Percentiles rank a stretch among this genome's conserved stretches.
These are phyloP conservation scores for Amblyjoppa fuscipennis DNA, from an alignment of 2,888 invertebrate species.

Conservation along the genomic window DNA sequence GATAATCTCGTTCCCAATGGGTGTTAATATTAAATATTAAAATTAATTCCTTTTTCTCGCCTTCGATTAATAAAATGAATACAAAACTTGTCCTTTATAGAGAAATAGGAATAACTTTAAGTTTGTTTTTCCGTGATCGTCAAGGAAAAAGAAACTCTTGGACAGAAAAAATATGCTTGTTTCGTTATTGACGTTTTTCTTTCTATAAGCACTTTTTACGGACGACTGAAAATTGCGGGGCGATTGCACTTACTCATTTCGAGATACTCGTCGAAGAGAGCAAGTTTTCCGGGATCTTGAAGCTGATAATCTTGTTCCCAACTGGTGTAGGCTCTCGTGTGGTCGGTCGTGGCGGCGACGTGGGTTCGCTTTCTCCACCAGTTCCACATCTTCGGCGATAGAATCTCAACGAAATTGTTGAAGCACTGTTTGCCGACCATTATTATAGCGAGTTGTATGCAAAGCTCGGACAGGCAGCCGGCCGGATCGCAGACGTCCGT, in stretches of 20 bases:
- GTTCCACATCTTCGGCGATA: slow-evolving; percentile 95
- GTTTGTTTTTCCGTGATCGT: background rate
- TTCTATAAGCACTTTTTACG: background rate
- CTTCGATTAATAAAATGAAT: too few species aligned
- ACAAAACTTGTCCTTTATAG: too few species aligned
- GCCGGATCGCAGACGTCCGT: slow-evolving; percentile 96
- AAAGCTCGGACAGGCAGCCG: slow-evolving; percentile 96
- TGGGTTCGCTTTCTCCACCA: slow-evolving; percentile 95
- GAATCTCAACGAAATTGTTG: slow-evolving; percentile 96
- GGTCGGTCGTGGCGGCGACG: slow-evolving; percentile 91
- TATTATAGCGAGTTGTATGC: slow-evolving; percentile 96
- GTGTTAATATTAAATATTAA: too few species aligned
- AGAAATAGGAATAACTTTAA: too few species aligned
- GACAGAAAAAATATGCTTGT: background rate
- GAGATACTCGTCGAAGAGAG: slow-evolving; percentile 97
- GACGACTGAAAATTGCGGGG: background rate
- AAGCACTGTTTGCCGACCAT: slow-evolving; percentile 98
- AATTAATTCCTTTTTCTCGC: too few species aligned
- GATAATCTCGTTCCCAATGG: too few species aligned
- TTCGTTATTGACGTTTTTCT: background rate
- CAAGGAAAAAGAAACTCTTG: background rate
- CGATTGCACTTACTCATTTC: slow-evolving; percentile 94
- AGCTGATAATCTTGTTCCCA: slow-evolving; percentile 99
- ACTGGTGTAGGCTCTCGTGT: slow-evolving; percentile 90
- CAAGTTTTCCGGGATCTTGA: slow-evolving; percentile 94